phyloP scores from a whole-genome alignment of 1,140 invertebrate species.

The Drusus annulatus region DNA sequence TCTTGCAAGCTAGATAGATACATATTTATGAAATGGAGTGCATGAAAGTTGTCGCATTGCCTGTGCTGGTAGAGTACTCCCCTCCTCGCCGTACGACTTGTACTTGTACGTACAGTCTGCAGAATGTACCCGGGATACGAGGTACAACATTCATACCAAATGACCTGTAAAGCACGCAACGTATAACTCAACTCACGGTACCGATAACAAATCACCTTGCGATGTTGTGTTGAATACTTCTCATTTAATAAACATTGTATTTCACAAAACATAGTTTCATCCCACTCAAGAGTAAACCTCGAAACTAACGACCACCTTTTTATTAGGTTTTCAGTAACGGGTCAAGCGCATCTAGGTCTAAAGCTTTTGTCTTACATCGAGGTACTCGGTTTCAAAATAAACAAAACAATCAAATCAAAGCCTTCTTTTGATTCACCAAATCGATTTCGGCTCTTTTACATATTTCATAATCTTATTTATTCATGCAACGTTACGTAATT shows the following conservation, averaged over 20 bases:
- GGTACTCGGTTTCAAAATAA: too few relatives aligned
- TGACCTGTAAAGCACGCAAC: background rate
- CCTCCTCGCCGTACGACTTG: background rate
- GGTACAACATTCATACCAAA: background rate
- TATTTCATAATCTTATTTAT: background rate
- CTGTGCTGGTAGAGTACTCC: background rate
- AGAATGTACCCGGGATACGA: background rate
- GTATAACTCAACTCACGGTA: background rate
- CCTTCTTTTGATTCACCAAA: too few relatives aligned
- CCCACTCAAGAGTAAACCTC: too few relatives aligned
- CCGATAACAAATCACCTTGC: background rate
- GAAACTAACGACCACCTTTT: too few relatives aligned
- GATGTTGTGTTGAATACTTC: background rate
- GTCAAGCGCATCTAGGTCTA: too few relatives aligned
- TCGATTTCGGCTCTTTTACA: background rate
- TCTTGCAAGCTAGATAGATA: background rate
- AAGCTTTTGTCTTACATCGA: too few relatives aligned
- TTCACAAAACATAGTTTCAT: too few relatives aligned
- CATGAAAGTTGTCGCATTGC: slow-evolving; percentile 6
- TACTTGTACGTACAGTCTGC: background rate
- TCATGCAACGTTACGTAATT: background rate
- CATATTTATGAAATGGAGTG: slow-evolving; percentile 5
- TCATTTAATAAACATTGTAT: background rate
- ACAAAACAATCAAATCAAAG: too few relatives aligned
- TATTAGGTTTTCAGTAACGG: too few relatives aligned